Base-by-base conservation (phyloP, 1,140 invertebrate species). In the Papilio glaucus region DNA sequence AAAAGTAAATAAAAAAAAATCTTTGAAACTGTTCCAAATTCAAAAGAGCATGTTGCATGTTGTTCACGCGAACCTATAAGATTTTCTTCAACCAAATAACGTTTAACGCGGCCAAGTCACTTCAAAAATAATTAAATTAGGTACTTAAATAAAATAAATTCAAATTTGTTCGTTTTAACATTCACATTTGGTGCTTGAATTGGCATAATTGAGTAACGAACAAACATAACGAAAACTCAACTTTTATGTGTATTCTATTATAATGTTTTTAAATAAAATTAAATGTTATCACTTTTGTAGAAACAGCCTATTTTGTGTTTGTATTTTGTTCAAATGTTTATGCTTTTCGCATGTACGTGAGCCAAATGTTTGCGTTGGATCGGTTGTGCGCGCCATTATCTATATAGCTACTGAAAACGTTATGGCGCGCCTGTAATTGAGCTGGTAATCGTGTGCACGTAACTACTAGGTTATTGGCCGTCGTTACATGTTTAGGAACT, bases 301-400 rank as follows among this genome's bases (percentile, higher is more conserved):
- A 26, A 33, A 6, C 29, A 33, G 10, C 49, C 18, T 12, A 57
- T 26, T 3, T 21, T 3, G 9, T 45, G 9, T 24, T 57, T 26
- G 49, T 24, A 21, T 57, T 57, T 24, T 57, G 49, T 57, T 57
- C 21, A 57, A 57, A 57, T 57, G 49, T 57, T 57, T 57, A 57
- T 57, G 21, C 3, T 57, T 57, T 57, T 57, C 18, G 49, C 49
- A 15, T 57, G 49, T 57, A 57, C 49, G 49, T 26, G 49, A 57
- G 49, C 49, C 49, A 57, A 57, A 57, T 57, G 49, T 57, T 57
- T 21, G 10, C 18, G 24, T 53, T 53, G 45, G 45, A 49, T 49
- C 15, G 49, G 49, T 53, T 53, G 21, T 53, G 49, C 10, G 18
- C 21, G 21, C 49, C 18, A 53, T 53, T 53, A 53, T 24, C 49